Evolutionary conservation across 1,140 invertebrate species (phyloP), one percentile per base, ranked within the genome.

Genomic region (Lepidurus couesii): DNA sequence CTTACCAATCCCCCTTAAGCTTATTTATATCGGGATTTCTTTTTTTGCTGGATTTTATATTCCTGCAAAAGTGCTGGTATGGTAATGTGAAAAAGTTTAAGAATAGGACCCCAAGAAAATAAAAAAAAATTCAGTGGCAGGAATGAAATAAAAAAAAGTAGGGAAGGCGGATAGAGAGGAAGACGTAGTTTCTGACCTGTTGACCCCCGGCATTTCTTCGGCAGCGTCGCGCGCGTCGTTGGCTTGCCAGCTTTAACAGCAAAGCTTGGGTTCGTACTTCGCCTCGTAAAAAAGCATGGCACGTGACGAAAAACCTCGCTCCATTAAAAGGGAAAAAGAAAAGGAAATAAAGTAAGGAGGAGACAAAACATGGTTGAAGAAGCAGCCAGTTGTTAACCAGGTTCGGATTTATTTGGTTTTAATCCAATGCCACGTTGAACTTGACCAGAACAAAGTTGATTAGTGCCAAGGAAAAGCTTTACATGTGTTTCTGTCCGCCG

Each of bases 281-380:
- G 53, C 53, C 53, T 65, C 53, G 53, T 65, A 65, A 65, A 65
- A 65, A n/a, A 34, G 34, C 53, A 21, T 21, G 53, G 53, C 53
- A 65, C 53, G 53, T 65, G 53, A 65, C 53, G 53, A 65, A 65
- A 65, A 65, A 65, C 21, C 53, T 65, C n/a, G 53, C 53, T 65
- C 53, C 53, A 65, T 65, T 65, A 65, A 65, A 65, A 21, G 21
- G 6, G 21, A 65, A 65, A 65, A 65, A 7, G 53, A 65, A 65
- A 21, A 65, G 53, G 53, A 21, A 65, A 13, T 7, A 13, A 21
- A n/a, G 53, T 65, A 13, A 21, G 6, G 21, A 65, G 21, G 21
- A 65, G 53, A 65, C 6, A 65, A 65, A 65, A 13, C 6, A 65
- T 13, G 21, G n/a, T 7, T 2, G 21, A 65, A 65, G 53, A 21